Percentiles rank a stretch among this genome's conserved stretches.
Evolutionary conservation across 2,113 vertebrate species (phyloP).

Genomic region (Acrocephalus kingi): DNA sequence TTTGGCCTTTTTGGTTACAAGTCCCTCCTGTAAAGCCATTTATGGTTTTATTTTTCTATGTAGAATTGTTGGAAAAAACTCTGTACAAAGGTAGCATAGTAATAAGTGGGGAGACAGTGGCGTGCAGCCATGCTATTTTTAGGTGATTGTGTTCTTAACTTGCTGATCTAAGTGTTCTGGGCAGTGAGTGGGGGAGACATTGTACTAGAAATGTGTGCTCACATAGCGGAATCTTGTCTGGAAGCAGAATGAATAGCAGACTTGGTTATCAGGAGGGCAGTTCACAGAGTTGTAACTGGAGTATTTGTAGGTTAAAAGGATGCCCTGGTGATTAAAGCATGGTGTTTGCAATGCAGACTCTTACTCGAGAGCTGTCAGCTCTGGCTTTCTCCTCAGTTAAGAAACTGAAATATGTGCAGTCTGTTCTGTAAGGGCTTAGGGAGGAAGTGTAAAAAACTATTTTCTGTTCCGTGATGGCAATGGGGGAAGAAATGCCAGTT

Average conservation of each 20-base stretch:
- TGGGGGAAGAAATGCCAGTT: conserved; percentile 15
- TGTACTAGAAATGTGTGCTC: background rate
- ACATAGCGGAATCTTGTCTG: background rate
- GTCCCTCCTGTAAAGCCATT: conserved; percentile 1
- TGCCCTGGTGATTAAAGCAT: background rate
- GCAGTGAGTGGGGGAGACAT: conserved; percentile 1
- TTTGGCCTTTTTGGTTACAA: background rate
- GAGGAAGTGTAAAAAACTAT: conserved; percentile 3
- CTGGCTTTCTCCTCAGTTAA: background rate
- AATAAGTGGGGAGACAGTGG: conserved; percentile 36
- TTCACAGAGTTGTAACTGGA: background rate
- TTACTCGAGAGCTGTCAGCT: conserved; percentile 1
- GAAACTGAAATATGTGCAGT: conserved; percentile 34
- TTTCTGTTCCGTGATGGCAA: background rate
- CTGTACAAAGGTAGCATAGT: conserved; percentile 34
- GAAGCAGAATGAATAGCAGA: background rate
- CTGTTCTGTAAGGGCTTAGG: conserved; percentile 24
- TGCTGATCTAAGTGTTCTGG: conserved; percentile 62
- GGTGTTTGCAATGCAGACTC: background rate
- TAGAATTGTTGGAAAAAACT: conserved; percentile 7
- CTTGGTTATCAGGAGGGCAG: background rate
- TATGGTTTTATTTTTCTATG: conserved; percentile 22
- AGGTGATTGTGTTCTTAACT: conserved; percentile 44
- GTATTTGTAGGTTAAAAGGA: background rate
- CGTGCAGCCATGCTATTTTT: conserved; percentile 43